Conservation (phyloP, 2,888 invertebrate genomes). For the Calliphora vomitoria region DNA sequence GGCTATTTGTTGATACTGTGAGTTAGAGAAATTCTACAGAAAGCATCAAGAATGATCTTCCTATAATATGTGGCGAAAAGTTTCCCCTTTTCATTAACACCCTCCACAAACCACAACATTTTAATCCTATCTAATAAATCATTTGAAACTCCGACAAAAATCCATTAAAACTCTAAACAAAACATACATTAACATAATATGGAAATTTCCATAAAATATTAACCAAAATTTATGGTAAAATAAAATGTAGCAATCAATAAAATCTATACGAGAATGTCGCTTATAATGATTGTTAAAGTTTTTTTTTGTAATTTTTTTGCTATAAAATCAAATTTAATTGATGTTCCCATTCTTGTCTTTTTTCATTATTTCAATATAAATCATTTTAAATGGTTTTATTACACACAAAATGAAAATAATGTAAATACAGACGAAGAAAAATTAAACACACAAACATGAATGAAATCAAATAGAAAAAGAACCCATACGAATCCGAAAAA, state of each 20-base stretch:
- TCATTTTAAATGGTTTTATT: conserved; percentile 71
- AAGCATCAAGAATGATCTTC: too few relatives aligned
- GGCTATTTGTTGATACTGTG: too few relatives aligned
- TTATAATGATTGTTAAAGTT: conserved; percentile 22
- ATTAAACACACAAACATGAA: conserved; percentile 42
- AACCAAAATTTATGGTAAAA: background rate
- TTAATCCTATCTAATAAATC: background rate
- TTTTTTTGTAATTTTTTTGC: conserved; percentile 27
- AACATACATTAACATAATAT: conserved; percentile 49
- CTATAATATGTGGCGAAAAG: too few relatives aligned
- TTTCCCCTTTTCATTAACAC: too few relatives aligned
- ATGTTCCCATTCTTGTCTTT: conserved; percentile 57
- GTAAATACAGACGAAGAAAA: conserved; percentile 21
- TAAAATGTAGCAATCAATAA: conserved; percentile 32
- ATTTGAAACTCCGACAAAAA: background rate
- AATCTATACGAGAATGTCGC: conserved; percentile 20
- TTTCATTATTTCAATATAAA: conserved; percentile 65
- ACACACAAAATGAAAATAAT: conserved; percentile 56
- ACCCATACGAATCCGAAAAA: conserved; percentile 30
- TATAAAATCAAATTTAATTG: conserved; percentile 69
- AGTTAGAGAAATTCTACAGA: too few relatives aligned
- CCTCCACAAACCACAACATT: background rate
- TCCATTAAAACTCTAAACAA: background rate
- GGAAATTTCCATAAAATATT: conserved; percentile 2
- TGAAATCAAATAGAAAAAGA: conserved; percentile 38